Percentiles rank a stretch among this genome's conserved stretches.
phyloP scores from a whole-genome alignment of 2,888 invertebrate species.

The Phragmatobia fuliginosa region DNA sequence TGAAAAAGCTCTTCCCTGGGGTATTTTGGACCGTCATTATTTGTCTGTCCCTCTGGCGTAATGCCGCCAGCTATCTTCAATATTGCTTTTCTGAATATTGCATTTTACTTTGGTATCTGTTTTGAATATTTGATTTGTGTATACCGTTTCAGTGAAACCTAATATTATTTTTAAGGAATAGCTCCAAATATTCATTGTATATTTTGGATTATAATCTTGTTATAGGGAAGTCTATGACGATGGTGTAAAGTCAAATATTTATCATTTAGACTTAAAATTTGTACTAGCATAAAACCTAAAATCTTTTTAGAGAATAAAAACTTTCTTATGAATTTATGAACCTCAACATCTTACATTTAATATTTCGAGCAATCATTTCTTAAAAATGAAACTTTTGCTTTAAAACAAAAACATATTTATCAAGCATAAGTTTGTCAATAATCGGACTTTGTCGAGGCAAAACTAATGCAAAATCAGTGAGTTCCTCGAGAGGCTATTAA shows the following conservation, averaged over 20 bases:
- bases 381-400: conserved; percentile 11
- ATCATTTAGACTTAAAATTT: neutral
- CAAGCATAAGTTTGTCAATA: conserved; percentile 24
- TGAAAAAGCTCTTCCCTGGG: conserved; percentile 62
- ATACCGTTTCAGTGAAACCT: conserved; percentile 30
- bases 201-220: neutral
- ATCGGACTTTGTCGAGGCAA: conserved; percentile 21
- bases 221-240: too few relatives aligned
- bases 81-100: conserved; percentile 61
- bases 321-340: neutral
- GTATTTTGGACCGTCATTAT: conserved; percentile 66
- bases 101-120: conserved; percentile 57
- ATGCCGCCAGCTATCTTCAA: conserved; percentile 58
- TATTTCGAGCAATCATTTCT: neutral
- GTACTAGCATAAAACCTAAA: neutral
- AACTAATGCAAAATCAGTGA: conserved; percentile 17
- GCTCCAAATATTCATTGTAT: conserved; percentile 12
- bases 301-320: neutral
- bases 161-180: conserved; percentile 26
- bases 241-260: neutral
- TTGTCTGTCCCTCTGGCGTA: conserved; percentile 61
- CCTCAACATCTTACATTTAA: neutral
- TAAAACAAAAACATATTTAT: conserved; percentile 14
- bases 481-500: conserved; percentile 36
- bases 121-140: conserved; percentile 61